Evolutionary conservation across 2,888 invertebrate species (phyloP).

Genomic region (Trimorus sp.): DNA sequence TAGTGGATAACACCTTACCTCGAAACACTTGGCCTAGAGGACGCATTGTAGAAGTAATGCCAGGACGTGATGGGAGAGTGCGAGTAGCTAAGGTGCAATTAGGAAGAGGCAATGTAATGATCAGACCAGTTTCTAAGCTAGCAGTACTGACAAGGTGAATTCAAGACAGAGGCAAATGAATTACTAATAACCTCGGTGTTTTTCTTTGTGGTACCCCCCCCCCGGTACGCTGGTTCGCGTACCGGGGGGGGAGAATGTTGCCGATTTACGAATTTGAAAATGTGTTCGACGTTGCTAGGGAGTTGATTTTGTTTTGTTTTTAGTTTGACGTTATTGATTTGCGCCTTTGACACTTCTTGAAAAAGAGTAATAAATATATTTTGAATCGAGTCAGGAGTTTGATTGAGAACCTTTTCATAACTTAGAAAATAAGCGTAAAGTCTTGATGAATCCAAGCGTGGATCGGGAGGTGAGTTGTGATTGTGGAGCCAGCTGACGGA

Average conservation of each 20-base stretch:
- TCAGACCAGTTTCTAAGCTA: constrained; percentile 21
- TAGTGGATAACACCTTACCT: constrained; percentile 6
- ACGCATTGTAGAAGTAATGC: constrained; percentile 15
- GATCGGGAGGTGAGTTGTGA: too few species aligned
- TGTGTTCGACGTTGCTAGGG: too few species aligned
- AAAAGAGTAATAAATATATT: too few species aligned
- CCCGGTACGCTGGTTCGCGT: constrained; percentile 26
- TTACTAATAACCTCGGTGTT: neutral
- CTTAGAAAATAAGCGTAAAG: too few species aligned
- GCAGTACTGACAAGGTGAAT: constrained; percentile 7
- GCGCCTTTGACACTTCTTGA: too few species aligned
- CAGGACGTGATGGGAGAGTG: constrained; percentile 21
- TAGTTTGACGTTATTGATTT: too few species aligned
- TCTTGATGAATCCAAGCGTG: too few species aligned
- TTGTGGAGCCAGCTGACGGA: too few species aligned
- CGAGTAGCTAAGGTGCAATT: constrained; percentile 6
- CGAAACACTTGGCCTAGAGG: constrained; percentile 25
- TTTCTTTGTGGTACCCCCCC: constrained; percentile 11
- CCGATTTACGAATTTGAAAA: neutral
- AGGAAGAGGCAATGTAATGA: constrained; percentile 14
- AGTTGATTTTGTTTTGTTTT: too few species aligned
- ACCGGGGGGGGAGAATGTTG: constrained; percentile 20
- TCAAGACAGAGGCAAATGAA: neutral
- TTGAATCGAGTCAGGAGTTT: too few species aligned
- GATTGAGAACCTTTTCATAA: too few species aligned